A percentile compares a stretch with the other conserved stretches of the same genome.
Evolutionary conservation across 2,888 invertebrate genomes (phyloP).

Genomic region (Lordiphosa fenestrarum): DNA sequence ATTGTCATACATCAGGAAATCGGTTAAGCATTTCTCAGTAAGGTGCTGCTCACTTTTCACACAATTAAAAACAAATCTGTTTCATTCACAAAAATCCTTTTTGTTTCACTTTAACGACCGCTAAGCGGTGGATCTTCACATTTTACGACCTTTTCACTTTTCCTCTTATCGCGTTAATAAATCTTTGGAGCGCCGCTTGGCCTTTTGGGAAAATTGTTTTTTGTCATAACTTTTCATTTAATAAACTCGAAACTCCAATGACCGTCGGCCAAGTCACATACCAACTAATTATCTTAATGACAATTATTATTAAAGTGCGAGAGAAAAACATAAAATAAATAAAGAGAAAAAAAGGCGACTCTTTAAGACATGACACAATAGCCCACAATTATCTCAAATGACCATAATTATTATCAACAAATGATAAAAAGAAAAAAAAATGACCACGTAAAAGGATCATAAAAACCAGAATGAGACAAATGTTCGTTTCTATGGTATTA

Average conservation of each 20-base stretch:
- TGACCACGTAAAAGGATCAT: constrained; percentile 45
- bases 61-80: constrained; percentile 48
- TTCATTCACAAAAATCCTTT: constrained; percentile 50
- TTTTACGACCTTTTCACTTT: constrained; percentile 49
- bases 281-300: constrained; percentile 74
- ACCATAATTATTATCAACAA: constrained; percentile 74
- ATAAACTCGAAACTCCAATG: constrained; percentile 55
- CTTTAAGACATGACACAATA: constrained; percentile 55
- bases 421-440: constrained; percentile 42
- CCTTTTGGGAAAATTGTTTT: constrained; percentile 17
- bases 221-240: constrained; percentile 74
- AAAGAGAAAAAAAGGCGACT: constrained; percentile 19
- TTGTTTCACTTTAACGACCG: constrained; percentile 40
- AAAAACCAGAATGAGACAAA: constrained; percentile 36
- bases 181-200: constrained; percentile 39
- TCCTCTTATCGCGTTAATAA: constrained; percentile 38
- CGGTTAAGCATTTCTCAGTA: constrained; percentile 33
- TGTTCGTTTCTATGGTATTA: constrained; percentile 1
- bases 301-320: constrained; percentile 67
- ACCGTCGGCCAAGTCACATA: constrained; percentile 49
- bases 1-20: constrained; percentile 59
- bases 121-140: constrained; percentile 20
- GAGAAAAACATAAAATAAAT: constrained; percentile 21
- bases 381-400: constrained; percentile 74
- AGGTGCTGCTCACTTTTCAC: constrained; percentile 44